Evolutionary conservation across 2,888 invertebrate genomes (phyloP).

Genomic region (Molanna angustata): DNA sequence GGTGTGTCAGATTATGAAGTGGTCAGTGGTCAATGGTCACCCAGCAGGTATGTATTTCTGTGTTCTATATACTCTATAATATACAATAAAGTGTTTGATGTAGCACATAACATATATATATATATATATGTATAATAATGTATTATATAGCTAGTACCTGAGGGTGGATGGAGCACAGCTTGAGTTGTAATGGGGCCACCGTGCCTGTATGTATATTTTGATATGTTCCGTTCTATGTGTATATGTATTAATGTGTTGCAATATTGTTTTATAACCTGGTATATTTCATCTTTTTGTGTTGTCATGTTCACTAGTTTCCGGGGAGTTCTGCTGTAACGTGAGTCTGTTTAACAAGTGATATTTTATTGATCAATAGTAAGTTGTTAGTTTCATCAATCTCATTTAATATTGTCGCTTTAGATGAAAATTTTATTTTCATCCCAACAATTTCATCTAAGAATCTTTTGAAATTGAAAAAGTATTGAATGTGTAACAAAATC

Average conservation of each 20-base stretch:
- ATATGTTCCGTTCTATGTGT: neutral
- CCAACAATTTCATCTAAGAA: no score
- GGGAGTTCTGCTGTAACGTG: conserved; percentile 30
- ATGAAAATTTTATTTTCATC: conserved; percentile 30
- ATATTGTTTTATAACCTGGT: conserved; percentile 16
- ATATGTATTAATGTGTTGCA: conserved; percentile 17
- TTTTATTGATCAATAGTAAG: conserved; percentile 9
- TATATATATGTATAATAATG: no score
- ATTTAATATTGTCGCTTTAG: conserved; percentile 22
- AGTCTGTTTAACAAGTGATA: conserved; percentile 24
- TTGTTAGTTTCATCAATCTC: conserved; percentile 14
- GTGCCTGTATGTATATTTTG: neutral
- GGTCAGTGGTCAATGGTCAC: no score
- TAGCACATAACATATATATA: no score
- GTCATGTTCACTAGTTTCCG: conserved; percentile 29
- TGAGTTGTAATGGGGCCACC: neutral
- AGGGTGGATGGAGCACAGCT: conserved; percentile 9
- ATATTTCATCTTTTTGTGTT: conserved; percentile 19
- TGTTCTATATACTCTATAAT: no score
- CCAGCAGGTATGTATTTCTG: no score
- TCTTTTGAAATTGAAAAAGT: no score
- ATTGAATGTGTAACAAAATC: no score
- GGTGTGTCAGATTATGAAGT: no score
- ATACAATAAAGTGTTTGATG: no score
- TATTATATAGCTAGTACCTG: no score